Evolutionary conservation across 2,888 invertebrate species (phyloP), one percentile per base, ranked within the genome.

Genomic region (Achlya flavicornis): DNA sequence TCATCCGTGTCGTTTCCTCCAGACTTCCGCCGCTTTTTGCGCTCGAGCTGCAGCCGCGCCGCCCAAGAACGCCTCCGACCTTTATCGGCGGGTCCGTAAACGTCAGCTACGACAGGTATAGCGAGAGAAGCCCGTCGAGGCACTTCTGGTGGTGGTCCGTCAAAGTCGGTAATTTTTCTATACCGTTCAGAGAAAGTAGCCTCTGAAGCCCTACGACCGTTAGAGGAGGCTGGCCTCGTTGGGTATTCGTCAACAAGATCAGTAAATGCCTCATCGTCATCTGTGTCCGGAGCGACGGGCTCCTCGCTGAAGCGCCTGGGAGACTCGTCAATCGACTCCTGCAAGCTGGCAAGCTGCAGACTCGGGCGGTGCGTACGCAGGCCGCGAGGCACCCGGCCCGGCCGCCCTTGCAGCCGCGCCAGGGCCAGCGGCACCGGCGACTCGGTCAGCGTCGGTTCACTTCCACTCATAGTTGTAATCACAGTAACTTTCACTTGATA

Each of bases 21-120:
- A 6, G 94, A 95, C 82, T 95, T 95, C 74, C 95, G 90, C 65
- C 95, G 85, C 79, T 94, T 93, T 76, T 93, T 92, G 69, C 94
- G 92, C 77, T 94, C 94, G 73, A 93, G 88, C 82, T 93, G 94
- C 73, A 94, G 86, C 64, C 91, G 88, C 33, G 90, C 93, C 62
- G 93, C 95, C 96, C 95, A 95, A 5, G 95, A 95, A 74, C 95
- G 95, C 68, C 95, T 85, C n/a, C 95, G 92, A 14, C 95, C 95
- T 76, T 95, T 95, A 75, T 94, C 94, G 70, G 81, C 83, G 58
- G 88, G 79, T 60, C 86, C 86, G 73, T 83, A 88, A 41, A 83
- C 87, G 66, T 89, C 93, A 61, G 77, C 81, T 43, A 80, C 86
- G 61, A 86, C 82, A 66, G 91, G 87, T 62, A 92, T 90, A 65